Base-by-base conservation (phyloP, 2,797 vertebrate genomes). In the Heterohyrax brucei region DNA sequence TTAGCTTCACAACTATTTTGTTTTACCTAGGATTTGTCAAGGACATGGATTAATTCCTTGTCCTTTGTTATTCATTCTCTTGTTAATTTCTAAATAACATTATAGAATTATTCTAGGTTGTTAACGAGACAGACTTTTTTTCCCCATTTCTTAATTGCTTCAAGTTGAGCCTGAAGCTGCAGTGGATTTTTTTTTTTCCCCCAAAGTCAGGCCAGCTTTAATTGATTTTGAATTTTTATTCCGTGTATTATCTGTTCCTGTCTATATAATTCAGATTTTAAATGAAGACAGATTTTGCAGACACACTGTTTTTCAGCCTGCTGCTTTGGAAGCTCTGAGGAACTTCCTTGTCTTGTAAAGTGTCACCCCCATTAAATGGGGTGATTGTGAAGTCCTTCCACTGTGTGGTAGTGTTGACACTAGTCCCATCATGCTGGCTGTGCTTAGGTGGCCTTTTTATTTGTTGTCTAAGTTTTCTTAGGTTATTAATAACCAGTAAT, bases 201-300 rank as follows among this genome's bases (percentile, higher is more conserved):
- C 89, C 46, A 92, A 95, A 96, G 26, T 73, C 33, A 80, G 44
- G 33, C 39, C 13, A 80, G 59, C 53, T 80, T 80, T 73, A 84
- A 62, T 81, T 87, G 77, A 80, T 77, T 96, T 85, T 56, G 46
- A 18, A 85, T 95, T 92, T 92, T 95, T 85, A 89, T 64, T 82
- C 28, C 85, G 80, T 5, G 19, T 75, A 68, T 85, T 93, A 33
- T 62, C 13, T 22, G 28, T 7, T 79, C 70, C 19, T 78, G 76
- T 59, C 21, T 59, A 1, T 77, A 1, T 75, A 62, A 44, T 72
- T 90, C 10, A 75, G 39, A 78, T 89, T 28, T 77, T 80, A 84
- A 77, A 66, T 72, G 78, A 91, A 70, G 39, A 19, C 68, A 80
- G 50, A 64, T 88, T 68, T 94, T 70, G 30, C 86, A 64, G 81